Conservation (phyloP, 2,888 invertebrate species). For the Ctena decussata region DNA sequence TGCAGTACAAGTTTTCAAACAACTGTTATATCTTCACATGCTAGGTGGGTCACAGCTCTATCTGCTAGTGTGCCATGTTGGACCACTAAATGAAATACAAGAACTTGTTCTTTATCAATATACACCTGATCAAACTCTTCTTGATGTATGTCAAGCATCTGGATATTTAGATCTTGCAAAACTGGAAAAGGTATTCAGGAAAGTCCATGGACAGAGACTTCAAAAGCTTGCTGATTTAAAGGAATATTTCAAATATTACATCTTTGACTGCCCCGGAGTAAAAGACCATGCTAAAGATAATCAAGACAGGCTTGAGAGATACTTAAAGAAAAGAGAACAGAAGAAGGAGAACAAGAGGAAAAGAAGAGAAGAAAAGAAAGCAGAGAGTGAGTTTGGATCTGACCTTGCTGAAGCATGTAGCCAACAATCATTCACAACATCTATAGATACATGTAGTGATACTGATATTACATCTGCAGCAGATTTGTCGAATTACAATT, state of each 20-base stretch:
- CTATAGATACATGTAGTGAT: neutral
- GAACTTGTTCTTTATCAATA: slow-evolving; percentile 67
- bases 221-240: slow-evolving; percentile 58
- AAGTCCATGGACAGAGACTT: slow-evolving; percentile 40
- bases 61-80: slow-evolving; percentile 62
- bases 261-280: slow-evolving; percentile 57
- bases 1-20: slow-evolving; percentile 50
- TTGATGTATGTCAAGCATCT: neutral
- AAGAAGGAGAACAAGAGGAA: slow-evolving; percentile 24
- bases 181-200: slow-evolving; percentile 41
- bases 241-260: slow-evolving; percentile 60
- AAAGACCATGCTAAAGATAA: slow-evolving; percentile 51
- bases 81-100: slow-evolving; percentile 66
- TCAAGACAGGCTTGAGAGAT: slow-evolving; percentile 47
- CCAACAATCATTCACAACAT: neutral
- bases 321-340: slow-evolving; percentile 30
- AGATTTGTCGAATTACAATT: neutral
- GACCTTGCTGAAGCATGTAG: neutral
- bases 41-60: slow-evolving; percentile 43
- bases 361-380: neutral
- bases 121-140: slow-evolving; percentile 22
- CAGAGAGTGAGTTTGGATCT: slow-evolving; percentile 1
- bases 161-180: slow-evolving; percentile 28
- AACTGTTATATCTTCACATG: slow-evolving; percentile 47
- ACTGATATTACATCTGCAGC: neutral